A percentile compares a stretch with the other conserved stretches of the same genome.
phyloP scores from a whole-genome alignment of 2,888 invertebrate species.

The Nomada fucata region DNA sequence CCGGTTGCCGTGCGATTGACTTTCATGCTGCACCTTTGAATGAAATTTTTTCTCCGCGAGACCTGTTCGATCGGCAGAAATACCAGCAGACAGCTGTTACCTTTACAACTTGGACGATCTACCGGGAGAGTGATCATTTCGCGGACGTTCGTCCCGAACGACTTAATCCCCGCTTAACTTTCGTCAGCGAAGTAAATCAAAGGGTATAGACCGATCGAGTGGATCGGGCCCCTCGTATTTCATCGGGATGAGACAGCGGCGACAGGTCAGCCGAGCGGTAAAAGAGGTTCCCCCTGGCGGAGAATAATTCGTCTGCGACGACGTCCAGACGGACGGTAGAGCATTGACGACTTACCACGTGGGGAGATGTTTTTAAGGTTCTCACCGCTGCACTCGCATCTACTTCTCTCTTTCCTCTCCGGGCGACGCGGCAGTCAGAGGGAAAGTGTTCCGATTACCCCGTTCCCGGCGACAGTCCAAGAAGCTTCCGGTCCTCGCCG shows the following conservation, averaged over 20 bases:
- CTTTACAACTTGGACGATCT: constrained; percentile 9
- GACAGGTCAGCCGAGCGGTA: background rate
- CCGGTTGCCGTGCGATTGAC: constrained; percentile 38
- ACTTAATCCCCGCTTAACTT: background rate
- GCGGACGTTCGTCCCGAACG: background rate
- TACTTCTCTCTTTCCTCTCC: background rate
- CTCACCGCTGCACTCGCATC: constrained; percentile 18
- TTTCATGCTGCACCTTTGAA: constrained; percentile 38
- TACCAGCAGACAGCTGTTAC: constrained; percentile 19
- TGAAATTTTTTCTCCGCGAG: constrained; percentile 30
- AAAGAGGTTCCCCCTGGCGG: background rate
- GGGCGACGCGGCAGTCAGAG: background rate
- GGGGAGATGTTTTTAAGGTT: constrained; percentile 15
- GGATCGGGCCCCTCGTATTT: background rate
- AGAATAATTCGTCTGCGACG: constrained; percentile 14
- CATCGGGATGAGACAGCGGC: background rate
- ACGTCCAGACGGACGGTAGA: background rate
- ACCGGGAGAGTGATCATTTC: too few species aligned
- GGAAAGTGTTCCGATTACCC: constrained; percentile 35
- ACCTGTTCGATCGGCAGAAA: constrained; percentile 10
- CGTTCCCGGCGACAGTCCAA: constrained; percentile 13
- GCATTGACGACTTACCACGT: constrained; percentile 12
- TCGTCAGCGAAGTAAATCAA: background rate
- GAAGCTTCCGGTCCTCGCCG: constrained; percentile 10
- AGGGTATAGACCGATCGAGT: background rate